A percentile compares a stretch with the other conserved stretches of the same genome.
These are phyloP conservation scores for Pandemis cinnamomeana DNA, from an alignment of 2,888 invertebrate species.

Conservation along the genomic window DNA sequence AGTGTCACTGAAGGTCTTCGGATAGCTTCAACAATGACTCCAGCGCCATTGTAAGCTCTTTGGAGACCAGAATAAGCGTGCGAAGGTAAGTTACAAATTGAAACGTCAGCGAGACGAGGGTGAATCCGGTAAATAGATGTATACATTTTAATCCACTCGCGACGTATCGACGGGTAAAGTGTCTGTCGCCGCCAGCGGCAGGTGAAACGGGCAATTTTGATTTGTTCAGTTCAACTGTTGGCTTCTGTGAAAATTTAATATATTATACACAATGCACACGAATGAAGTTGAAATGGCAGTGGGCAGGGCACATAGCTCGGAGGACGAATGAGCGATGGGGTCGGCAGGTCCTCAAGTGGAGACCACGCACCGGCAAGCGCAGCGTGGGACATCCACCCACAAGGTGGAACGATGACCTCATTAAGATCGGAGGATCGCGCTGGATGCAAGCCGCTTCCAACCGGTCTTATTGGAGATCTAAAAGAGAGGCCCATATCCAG, in stretches of 20 bases:
- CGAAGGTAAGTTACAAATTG: conserved; percentile 31
- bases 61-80: conserved; percentile 15
- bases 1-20: neutral
- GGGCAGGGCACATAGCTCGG: too few relatives aligned
- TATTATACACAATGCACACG: too few relatives aligned
- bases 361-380: too few relatives aligned
- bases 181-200: conserved; percentile 15
- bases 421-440: too few relatives aligned
- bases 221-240: conserved; percentile 1
- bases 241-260: neutral
- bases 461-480: too few relatives aligned
- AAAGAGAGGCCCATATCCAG: too few relatives aligned
- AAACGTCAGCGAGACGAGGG: conserved; percentile 37
- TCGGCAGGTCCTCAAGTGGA: too few relatives aligned
- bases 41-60: neutral
- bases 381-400: too few relatives aligned
- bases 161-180: conserved; percentile 7
- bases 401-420: too few relatives aligned
- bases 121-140: conserved; percentile 29
- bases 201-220: conserved; percentile 16
- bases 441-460: too few relatives aligned
- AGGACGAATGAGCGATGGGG: too few relatives aligned
- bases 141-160: conserved; percentile 23
- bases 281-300: too few relatives aligned
- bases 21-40: neutral